Base-by-base conservation (phyloP, 2,888 invertebrate species). In the Sinodicranocentrus sp. region DNA sequence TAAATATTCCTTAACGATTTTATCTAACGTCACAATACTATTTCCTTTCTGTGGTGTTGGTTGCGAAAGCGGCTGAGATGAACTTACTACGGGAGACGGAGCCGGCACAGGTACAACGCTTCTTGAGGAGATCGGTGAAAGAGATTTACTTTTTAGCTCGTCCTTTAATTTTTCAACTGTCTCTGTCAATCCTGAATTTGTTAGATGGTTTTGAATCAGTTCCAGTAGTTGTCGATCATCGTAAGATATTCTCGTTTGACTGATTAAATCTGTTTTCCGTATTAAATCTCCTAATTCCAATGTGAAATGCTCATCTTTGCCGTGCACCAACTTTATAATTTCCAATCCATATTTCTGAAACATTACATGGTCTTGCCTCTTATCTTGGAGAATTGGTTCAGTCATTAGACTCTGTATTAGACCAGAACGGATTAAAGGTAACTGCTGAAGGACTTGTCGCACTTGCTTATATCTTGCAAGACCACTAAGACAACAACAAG, bases 331-430 rank as follows among this genome's bases (percentile, higher is more conserved):
- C 90, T 98, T 97, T 84, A 99, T 92, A 48, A 99, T 91, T 89
- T 97, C 96, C 13, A 97, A 91, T 0, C 98, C 98, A 90, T 97
- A 96, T 90, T 96, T 97, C 91, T 98, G 98, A 91, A 99, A 99
- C 91, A 95, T 94, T 0, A 97, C 96, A 91, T 99, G 99, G 89
- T 98, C 98, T 87, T 95, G 95, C 0, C 98, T 93, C 91, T 98
- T 98, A 91, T 99, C 99, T 91, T 98, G 98, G 0, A 98, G 92
- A 84, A 99, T 97, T 13, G 99, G 99, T 91, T 98, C 98, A 75
- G 97, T 95, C 96, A 98, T 98, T 76, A 99, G 91, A 87, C 93
- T 95, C 95, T 91, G 5, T 91, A 91, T 71, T 72, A 88, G 91
- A n/a, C 87, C 88, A 5, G 86, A 82, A 2, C 84, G 75, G 19